phyloP scores from a whole-genome alignment of 2,888 invertebrate genomes.

The Nezara viridula region DNA sequence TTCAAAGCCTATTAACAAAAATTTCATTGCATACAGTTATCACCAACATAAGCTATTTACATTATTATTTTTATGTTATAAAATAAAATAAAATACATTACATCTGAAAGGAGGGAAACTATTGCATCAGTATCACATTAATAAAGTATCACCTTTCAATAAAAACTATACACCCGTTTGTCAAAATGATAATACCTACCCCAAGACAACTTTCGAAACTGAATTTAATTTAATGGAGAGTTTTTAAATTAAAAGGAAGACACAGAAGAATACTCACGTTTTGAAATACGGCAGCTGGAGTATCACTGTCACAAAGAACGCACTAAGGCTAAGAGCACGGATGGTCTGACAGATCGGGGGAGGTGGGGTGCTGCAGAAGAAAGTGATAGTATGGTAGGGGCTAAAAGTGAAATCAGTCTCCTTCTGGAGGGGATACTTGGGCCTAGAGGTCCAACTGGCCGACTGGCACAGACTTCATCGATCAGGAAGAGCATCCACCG shows the following conservation, averaged over 20 bases:
- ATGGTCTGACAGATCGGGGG: slow-evolving; percentile 48
- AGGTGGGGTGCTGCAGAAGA: slow-evolving; percentile 48
- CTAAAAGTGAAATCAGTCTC: slow-evolving; percentile 37
- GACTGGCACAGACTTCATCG: background rate
- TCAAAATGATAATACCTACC: background rate
- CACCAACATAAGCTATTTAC: no score
- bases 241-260: background rate
- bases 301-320: slow-evolving; percentile 35
- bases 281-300: slow-evolving; percentile 9
- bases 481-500: background rate
- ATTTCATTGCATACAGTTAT: no score
- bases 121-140: no score
- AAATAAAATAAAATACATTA: no score
- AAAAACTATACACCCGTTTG: no score
- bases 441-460: background rate
- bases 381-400: slow-evolving; percentile 41
- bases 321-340: slow-evolving; percentile 43
- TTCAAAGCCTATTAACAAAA: no score
- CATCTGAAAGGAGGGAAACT: no score
- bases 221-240: background rate
- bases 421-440: slow-evolving; percentile 14
- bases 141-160: no score
- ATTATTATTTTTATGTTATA: no score
- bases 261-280: background rate
- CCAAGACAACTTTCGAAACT: background rate